phyloP scores from a whole-genome alignment of 2,113 vertebrate species.

The Cyanoramphus novaezelandiae region DNA sequence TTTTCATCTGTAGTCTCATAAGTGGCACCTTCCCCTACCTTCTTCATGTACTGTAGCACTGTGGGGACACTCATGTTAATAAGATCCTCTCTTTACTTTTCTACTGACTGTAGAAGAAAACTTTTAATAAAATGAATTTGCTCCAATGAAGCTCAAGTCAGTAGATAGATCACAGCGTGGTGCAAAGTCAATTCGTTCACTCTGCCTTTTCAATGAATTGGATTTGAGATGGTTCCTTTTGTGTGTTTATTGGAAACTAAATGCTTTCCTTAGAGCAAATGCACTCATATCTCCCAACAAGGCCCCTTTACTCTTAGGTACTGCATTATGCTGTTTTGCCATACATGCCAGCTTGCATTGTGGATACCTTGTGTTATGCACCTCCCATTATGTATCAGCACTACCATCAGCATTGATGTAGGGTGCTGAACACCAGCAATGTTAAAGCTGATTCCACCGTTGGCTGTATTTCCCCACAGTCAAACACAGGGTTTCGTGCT shows the following conservation, averaged over 20 bases:
- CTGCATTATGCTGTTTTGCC: not conserved
- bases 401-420: not conserved
- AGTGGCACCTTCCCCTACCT: not conserved
- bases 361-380: not conserved
- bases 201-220: not conserved
- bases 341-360: not conserved
- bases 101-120: not conserved
- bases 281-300: not conserved
- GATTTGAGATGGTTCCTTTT: not conserved
- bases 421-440: not conserved
- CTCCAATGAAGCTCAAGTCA: not conserved
- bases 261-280: not conserved
- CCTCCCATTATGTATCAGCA: fast-evolving
- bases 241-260: not conserved
- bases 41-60: not conserved
- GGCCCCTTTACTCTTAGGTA: not conserved
- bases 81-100: not conserved
- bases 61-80: not conserved
- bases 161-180: not conserved
- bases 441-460: not conserved
- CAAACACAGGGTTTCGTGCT: not conserved
- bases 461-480: not conserved
- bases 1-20: not conserved
- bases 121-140: not conserved
- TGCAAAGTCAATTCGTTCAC: not conserved